Evolutionary conservation across 1,140 invertebrate genomes (phyloP).

Genomic region (Drosophila persimilis): DNA sequence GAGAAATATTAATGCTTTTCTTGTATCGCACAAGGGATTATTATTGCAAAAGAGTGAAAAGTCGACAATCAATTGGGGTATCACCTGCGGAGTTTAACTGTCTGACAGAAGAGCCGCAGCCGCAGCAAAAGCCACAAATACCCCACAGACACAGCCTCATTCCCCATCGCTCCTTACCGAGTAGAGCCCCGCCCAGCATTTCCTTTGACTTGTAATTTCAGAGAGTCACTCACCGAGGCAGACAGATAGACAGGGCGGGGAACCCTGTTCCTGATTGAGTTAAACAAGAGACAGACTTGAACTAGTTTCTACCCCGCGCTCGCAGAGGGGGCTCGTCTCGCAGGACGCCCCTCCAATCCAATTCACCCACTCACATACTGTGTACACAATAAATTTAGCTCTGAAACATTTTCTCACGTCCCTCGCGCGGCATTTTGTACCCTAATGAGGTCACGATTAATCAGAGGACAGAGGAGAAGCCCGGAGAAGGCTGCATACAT

Average conservation of each 20-base stretch:
- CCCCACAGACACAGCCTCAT: background rate
- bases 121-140: constrained; percentile 6
- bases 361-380: constrained; percentile 16
- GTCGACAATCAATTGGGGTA: constrained; percentile 68
- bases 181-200: constrained; percentile 27
- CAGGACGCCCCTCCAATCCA: constrained; percentile 20
- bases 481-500: constrained; percentile 22
- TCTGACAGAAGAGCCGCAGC: constrained; percentile 1
- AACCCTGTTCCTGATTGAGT: constrained; percentile 52
- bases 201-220: constrained; percentile 62
- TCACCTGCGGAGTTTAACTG: constrained; percentile 25
- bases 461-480: constrained; percentile 49
- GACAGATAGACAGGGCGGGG: constrained; percentile 2
- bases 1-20: background rate
- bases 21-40: constrained; percentile 45
- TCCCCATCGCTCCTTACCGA: background rate
- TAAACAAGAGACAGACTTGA: constrained; percentile 53
- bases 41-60: constrained; percentile 58
- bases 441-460: constrained; percentile 81
- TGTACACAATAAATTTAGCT: constrained; percentile 69
- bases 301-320: constrained; percentile 46
- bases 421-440: constrained; percentile 56
- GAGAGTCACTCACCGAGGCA: constrained; percentile 4
- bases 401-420: constrained; percentile 67
- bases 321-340: constrained; percentile 18